Evolutionary conservation across 2,113 vertebrate genomes (phyloP).

Genomic region (Xiphophorus couchianus): DNA sequence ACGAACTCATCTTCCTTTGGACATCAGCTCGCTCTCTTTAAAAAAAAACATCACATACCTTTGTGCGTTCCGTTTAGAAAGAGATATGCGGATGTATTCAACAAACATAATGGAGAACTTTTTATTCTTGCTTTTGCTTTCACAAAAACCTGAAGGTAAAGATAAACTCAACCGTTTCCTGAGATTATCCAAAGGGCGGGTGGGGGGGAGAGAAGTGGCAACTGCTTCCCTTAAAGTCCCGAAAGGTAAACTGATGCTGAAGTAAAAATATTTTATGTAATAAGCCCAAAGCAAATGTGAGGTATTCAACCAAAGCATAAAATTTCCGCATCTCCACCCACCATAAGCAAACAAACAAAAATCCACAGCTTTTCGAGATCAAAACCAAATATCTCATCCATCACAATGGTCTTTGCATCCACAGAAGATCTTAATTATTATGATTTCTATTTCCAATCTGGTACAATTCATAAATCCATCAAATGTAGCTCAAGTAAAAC

Average conservation of each 20-base stretch:
- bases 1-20: slow-evolving; percentile 16
- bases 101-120: background rate
- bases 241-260: background rate
- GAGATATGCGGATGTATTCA: background rate
- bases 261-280: background rate
- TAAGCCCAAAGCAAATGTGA: background rate
- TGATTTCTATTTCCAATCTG: background rate
- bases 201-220: too few species aligned
- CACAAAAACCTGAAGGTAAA: background rate
- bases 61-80: background rate
- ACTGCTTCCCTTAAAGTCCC: background rate
- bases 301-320: too few species aligned
- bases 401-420: too few species aligned
- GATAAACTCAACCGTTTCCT: background rate
- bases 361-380: background rate
- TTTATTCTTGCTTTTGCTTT: background rate
- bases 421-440: too few species aligned
- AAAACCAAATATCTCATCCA: too few species aligned
- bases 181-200: background rate
- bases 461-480: background rate
- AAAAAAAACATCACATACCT: background rate
- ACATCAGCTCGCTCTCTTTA: slow-evolving; percentile 3
- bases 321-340: background rate
- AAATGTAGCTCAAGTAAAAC: background rate
- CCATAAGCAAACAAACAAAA: background rate